phyloP scores from a whole-genome alignment of 2,888 invertebrate genomes.

The Nymphalis c-album region DNA sequence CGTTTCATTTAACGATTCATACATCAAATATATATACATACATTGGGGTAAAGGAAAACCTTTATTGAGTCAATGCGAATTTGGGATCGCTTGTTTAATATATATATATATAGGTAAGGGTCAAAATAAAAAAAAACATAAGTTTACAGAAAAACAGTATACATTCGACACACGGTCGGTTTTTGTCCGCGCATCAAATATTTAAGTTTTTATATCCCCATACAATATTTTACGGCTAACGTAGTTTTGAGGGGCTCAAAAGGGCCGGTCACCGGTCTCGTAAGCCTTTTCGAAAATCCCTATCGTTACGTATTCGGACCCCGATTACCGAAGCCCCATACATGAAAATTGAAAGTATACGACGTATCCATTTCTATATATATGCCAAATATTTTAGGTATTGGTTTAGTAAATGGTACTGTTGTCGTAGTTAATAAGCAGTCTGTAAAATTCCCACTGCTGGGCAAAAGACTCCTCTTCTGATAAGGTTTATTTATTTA shows the following conservation, averaged over 20 bases:
- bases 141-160: not conserved
- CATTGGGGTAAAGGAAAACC: too few relatives aligned
- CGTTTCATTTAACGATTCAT: too few relatives aligned
- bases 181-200: conserved; percentile 18
- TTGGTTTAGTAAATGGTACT: not conserved
- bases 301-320: conserved; percentile 28
- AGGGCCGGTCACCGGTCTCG: conserved; percentile 21
- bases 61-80: too few relatives aligned
- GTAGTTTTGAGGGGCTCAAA: conserved; percentile 6
- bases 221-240: conserved; percentile 12
- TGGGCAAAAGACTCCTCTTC: too few relatives aligned
- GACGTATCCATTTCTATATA: not conserved
- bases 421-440: too few relatives aligned
- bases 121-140: not conserved
- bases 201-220: conserved; percentile 18
- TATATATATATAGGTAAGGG: too few relatives aligned
- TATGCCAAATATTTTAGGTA: not conserved
- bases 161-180: not conserved
- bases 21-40: too few relatives aligned
- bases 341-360: conserved; percentile 4
- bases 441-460: too few relatives aligned
- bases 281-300: conserved; percentile 15
- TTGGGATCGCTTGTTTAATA: too few relatives aligned
- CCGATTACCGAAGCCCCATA: conserved; percentile 12
- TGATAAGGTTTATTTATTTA: too few relatives aligned